phyloP scores from a whole-genome alignment of 2,888 invertebrate species.

The Micropterix aruncella region DNA sequence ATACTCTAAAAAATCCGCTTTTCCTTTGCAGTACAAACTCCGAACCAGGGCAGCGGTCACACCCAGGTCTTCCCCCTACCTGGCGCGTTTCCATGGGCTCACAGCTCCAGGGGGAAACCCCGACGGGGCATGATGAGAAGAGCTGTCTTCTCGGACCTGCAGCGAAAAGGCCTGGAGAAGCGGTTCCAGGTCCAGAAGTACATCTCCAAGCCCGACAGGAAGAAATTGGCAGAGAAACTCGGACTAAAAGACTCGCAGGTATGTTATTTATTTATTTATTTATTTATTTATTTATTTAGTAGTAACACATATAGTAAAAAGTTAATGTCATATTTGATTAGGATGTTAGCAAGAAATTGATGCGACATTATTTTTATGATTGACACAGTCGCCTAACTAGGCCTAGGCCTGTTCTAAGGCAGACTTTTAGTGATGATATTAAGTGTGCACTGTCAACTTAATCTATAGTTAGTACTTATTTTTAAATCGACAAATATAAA shows the following conservation, averaged over 20 bases:
- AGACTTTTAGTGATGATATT: too few relatives aligned
- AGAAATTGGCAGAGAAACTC: conserved; percentile 90
- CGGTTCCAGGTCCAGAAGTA: conserved; percentile 96
- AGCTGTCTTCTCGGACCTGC: conserved; percentile 93
- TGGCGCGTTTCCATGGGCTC: conserved; percentile 77
- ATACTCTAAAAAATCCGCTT: neutral
- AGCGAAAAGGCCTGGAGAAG: conserved; percentile 89
- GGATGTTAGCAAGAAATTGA: too few relatives aligned
- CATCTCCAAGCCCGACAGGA: conserved; percentile 96
- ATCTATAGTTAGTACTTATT: too few relatives aligned
- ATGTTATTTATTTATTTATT: too few relatives aligned
- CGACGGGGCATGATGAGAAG: conserved; percentile 93
- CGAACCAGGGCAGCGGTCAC: conserved; percentile 26
- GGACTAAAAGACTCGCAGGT: conserved; percentile 97
- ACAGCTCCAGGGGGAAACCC: conserved; percentile 83
- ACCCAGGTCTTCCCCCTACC: conserved; percentile 48
- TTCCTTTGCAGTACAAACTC: conserved; percentile 23
- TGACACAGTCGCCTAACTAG: too few relatives aligned
- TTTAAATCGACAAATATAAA: too few relatives aligned
- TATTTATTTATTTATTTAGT: too few relatives aligned
- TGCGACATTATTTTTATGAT: too few relatives aligned
- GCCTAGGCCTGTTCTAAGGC: too few relatives aligned
- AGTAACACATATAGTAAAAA: too few relatives aligned
- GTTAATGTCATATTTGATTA: too few relatives aligned
- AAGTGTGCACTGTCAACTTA: too few relatives aligned